Evolutionary conservation across 2,888 invertebrate species (phyloP), one percentile per base, ranked within the genome.

Genomic region (Patella depressa): DNA sequence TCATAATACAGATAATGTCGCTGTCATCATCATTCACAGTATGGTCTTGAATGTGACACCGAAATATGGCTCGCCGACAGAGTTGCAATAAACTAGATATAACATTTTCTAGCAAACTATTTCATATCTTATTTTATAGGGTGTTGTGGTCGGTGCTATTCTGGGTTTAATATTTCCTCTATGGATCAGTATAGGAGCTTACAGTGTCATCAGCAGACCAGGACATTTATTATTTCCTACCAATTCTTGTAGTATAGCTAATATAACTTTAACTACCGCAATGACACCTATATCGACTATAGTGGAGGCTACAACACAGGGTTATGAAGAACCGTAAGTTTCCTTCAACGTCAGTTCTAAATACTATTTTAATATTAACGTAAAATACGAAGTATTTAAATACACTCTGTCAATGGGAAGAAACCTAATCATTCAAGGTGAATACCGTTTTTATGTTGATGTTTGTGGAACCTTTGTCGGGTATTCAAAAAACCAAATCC

Each of bases 171-270:
- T 79, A 1, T 74, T 89, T 17, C 85, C 88, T 0, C 78, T 89
- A 77, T 89, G 89, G 89, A 84, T 89, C 59, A 86, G 87, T 78
- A 81, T 88, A 15, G 88, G 88, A 7, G 84, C 87, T 2, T 88
- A 87, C 79, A 84, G 77, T 34, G 80, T 85, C 2, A 82, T 81
- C 1, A 78, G 81, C 0, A 45, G 76, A 1, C 76, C 79, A 1
- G 79, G 71, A 1, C 29, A 55, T 5, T 79, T 83, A 11, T 80
- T 78, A 24, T 83, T 82, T 59, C 84, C 82, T 0, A 79, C 78
- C 12, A 78, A 81, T 12, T 84, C 84, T 53, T 84, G 84, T 73
- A 76, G 34, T 57, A 55, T 55, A 15, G 19, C 71, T n/a, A 82
- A 79, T 70, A 29, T 19, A 7, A 76, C 79, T 9, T 19, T 73